phyloP scores from a whole-genome alignment of 2,113 vertebrate genomes.

The Myiozetetes cayanensis region DNA sequence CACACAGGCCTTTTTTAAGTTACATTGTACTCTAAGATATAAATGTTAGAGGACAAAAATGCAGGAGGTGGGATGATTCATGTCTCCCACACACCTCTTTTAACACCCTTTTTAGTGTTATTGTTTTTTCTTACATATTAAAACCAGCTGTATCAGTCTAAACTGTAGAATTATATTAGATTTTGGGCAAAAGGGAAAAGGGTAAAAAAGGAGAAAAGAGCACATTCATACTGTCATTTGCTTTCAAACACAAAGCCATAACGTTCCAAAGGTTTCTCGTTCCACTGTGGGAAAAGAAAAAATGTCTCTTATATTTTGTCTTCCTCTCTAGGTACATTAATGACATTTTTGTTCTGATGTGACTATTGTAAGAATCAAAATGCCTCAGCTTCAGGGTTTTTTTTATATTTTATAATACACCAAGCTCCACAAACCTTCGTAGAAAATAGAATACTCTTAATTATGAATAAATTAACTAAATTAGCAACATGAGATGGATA shows the following conservation, averaged over 20 bases:
- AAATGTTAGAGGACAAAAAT: conserved; percentile 36
- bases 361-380: conserved; percentile 69
- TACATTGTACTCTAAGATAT: conserved; percentile 9
- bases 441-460: conserved; percentile 82
- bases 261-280: conserved; percentile 51
- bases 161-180: not conserved
- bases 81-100: not conserved
- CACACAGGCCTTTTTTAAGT: conserved; percentile 8
- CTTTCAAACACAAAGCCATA: conserved; percentile 56
- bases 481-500: conserved; percentile 82
- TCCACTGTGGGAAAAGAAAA: conserved; percentile 32
- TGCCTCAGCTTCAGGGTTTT: conserved; percentile 47
- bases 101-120: not conserved
- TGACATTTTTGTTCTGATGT: conserved; percentile 69
- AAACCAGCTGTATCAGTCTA: conserved; percentile 20
- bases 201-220: conserved; percentile 22
- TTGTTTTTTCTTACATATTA: conserved; percentile 9
- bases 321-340: conserved; percentile 48
- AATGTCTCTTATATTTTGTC: conserved; percentile 36
- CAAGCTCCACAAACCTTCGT: conserved; percentile 74
- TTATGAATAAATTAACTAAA: conserved; percentile 87
- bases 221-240: not conserved
- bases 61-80: not conserved
- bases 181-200: conserved; percentile 1
- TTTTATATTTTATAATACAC: conserved; percentile 60